These are phyloP conservation scores for Pachypanchax playfairii DNA, from an alignment of 2,113 vertebrate genomes.

Conservation along the genomic window DNA sequence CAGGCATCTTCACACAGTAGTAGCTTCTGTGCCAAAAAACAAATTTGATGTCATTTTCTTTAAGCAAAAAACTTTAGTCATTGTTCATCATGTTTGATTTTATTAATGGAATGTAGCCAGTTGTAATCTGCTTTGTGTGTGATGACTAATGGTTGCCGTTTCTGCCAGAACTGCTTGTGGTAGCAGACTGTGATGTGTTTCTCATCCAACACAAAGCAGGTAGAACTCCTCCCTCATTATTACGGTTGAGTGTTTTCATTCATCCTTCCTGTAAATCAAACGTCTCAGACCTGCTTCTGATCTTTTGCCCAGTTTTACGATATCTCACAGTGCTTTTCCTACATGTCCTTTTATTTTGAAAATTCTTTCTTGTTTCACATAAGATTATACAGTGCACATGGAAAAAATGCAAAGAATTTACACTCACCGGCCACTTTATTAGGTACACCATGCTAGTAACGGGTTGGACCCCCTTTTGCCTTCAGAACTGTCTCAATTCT, in stretches of 20 bases:
- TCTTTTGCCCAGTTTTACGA: background rate
- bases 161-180: conserved; percentile 2
- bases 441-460: too few relatives aligned
- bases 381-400: background rate
- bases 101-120: background rate
- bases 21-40: background rate
- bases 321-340: background rate
- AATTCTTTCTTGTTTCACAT: background rate
- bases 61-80: background rate
- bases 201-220: background rate
- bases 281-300: background rate
- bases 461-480: too few relatives aligned
- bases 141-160: conserved; percentile 8
- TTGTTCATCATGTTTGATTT: conserved; percentile 31
- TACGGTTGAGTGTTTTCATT: conserved; percentile 15
- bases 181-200: background rate
- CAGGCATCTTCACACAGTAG: background rate
- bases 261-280: background rate
- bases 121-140: background rate
- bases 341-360: background rate
- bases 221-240: background rate
- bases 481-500: too few relatives aligned
- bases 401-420: too few relatives aligned
- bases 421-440: too few relatives aligned
- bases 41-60: background rate